A percentile compares a stretch with the other conserved stretches of the same genome.
Evolutionary conservation across 2,113 vertebrate species (phyloP).

Genomic region (Corythoichthys intestinalis): DNA sequence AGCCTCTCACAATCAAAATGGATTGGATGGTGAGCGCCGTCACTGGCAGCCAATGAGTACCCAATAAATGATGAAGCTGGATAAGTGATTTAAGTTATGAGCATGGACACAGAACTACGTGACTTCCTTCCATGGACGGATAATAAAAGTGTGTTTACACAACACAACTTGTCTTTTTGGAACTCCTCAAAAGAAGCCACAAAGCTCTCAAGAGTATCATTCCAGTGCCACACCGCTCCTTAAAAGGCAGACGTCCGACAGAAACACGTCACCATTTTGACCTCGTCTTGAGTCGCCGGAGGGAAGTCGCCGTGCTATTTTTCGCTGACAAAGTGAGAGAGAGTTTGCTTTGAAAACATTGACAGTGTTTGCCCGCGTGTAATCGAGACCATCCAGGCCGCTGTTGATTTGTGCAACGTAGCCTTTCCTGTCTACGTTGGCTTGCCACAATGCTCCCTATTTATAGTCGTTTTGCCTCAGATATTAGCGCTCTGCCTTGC

Average conservation of each 20-base stretch:
- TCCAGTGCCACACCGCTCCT: not conserved
- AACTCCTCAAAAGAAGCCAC: not conserved
- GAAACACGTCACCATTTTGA: not conserved
- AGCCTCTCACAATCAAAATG: too few relatives aligned
- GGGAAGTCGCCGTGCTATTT: slow-evolving; percentile 24
- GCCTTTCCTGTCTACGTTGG: slow-evolving; percentile 50
- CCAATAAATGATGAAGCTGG: too few relatives aligned
- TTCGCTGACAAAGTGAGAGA: slow-evolving; percentile 43
- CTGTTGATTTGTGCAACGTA: slow-evolving; percentile 42
- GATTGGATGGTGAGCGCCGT: too few relatives aligned
- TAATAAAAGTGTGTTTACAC: not conserved
- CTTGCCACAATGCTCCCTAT: slow-evolving; percentile 66
- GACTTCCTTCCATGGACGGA: not conserved
- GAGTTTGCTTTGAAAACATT: slow-evolving; percentile 38
- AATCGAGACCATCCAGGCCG: slow-evolving; percentile 34
- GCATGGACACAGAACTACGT: not conserved
- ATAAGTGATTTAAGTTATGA: not conserved
- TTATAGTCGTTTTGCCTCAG: slow-evolving; percentile 67
- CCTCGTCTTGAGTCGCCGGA: slow-evolving; percentile 5
- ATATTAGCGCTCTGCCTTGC: slow-evolving; percentile 60
- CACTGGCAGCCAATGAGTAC: too few relatives aligned
- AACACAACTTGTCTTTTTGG: not conserved
- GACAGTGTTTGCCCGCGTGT: slow-evolving; percentile 50
- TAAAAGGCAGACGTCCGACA: not conserved
- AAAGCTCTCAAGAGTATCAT: not conserved